phyloP scores from a whole-genome alignment of 2,888 invertebrate species.

The Shargacucullia verbasci region DNA sequence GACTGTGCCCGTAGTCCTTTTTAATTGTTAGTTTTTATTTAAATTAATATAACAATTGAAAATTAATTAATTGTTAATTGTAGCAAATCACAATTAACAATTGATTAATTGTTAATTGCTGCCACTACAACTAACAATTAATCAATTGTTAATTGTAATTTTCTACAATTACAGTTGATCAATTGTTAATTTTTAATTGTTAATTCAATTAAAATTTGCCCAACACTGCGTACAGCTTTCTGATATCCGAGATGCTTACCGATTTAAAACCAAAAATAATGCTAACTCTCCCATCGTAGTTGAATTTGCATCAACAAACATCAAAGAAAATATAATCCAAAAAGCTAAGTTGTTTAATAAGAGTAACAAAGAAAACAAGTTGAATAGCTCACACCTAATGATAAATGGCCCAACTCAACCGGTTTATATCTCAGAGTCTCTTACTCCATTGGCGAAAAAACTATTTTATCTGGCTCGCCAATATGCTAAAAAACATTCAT shows the following conservation, averaged over 20 bases:
- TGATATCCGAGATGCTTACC: background rate
- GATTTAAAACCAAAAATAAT: background rate
- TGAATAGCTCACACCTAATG: background rate
- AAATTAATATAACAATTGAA: too few relatives aligned
- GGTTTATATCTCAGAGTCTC: background rate
- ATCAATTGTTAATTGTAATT: too few relatives aligned
- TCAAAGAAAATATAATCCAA: background rate
- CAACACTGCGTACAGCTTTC: too few relatives aligned
- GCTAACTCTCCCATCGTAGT: background rate
- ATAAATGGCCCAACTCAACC: background rate
- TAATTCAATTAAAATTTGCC: too few relatives aligned
- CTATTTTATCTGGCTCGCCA: background rate
- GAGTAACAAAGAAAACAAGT: background rate
- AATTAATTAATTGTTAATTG: too few relatives aligned
- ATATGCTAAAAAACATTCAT: background rate
- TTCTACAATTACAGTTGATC: too few relatives aligned
- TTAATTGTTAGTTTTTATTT: too few relatives aligned
- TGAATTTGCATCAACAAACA: background rate
- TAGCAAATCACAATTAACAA: too few relatives aligned
- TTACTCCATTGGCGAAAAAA: conserved; percentile 1
- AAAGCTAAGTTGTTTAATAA: background rate
- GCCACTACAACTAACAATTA: too few relatives aligned
- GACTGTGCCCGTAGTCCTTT: too few relatives aligned
- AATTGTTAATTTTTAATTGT: too few relatives aligned
- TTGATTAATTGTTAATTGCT: too few relatives aligned